These are phyloP conservation scores for Taenaris catops DNA, from an alignment of 2,888 invertebrate genomes.

Conservation along the genomic window DNA sequence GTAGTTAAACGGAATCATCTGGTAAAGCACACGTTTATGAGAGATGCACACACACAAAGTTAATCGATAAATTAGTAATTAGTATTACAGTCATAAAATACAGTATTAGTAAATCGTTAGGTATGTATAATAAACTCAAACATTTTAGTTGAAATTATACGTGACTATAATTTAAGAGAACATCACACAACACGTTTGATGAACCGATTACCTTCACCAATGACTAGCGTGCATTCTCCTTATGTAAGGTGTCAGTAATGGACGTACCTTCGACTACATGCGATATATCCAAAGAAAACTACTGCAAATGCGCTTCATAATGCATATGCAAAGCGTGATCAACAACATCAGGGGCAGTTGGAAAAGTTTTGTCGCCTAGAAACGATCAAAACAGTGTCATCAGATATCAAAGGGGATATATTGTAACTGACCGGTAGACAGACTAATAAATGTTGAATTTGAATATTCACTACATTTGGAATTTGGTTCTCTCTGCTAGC, in stretches of 20 bases:
- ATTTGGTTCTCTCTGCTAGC: not conserved
- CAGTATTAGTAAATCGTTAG: conserved; percentile 22
- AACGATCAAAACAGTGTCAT: conserved; percentile 73
- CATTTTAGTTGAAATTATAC: conserved; percentile 1
- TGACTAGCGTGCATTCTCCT: conserved; percentile 58
- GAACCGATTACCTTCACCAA: conserved; percentile 51
- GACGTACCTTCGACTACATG: conserved; percentile 80
- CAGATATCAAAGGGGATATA: conserved; percentile 39
- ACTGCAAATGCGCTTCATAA: conserved; percentile 81
- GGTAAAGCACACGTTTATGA: conserved; percentile 23
- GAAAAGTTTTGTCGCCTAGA: conserved; percentile 79
- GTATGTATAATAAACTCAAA: conserved; percentile 9
- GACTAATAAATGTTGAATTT: not conserved
- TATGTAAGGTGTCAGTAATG: conserved; percentile 69
- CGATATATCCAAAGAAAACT: conserved; percentile 81
- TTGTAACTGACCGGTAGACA: conserved; percentile 12
- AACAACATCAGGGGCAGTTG: conserved; percentile 81
- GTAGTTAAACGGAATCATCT: conserved; percentile 17
- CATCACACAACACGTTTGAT: conserved; percentile 15
- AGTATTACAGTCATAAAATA: conserved; percentile 12
- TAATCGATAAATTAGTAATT: conserved; percentile 20
- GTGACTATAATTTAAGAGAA: no score
- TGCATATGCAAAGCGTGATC: conserved; percentile 81
- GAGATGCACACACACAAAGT: conserved; percentile 24
- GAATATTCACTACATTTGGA: not conserved